These are phyloP conservation scores for Poecile atricapillus DNA, from an alignment of 2,113 vertebrate species.

Conservation along the genomic window DNA sequence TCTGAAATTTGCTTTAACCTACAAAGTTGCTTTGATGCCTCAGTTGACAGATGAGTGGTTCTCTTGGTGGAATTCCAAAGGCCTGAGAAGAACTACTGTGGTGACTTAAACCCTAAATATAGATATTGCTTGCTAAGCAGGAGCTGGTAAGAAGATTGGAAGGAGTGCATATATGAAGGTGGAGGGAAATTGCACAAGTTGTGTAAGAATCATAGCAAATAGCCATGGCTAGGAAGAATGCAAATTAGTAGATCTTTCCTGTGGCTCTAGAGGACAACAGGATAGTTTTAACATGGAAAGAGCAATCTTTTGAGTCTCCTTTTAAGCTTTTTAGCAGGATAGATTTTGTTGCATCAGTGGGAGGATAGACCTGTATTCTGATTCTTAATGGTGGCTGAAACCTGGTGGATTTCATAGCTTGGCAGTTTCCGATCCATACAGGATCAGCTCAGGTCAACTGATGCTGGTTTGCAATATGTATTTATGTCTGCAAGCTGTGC, in stretches of 20 bases:
- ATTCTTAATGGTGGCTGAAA: not conserved
- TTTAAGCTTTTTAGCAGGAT: not conserved
- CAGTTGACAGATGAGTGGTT: not conserved
- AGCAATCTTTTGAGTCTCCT: not conserved
- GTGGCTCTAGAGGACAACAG: not conserved
- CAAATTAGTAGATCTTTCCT: not conserved
- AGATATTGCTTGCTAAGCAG: not conserved
- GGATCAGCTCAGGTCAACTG: not conserved
- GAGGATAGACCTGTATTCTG: not conserved
- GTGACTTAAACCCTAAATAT: not conserved
- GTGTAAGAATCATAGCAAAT: not conserved
- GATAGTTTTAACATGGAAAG: not conserved
- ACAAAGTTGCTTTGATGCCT: not conserved
- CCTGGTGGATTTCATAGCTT: not conserved
- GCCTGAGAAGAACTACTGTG: not conserved
- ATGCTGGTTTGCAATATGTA: not conserved
- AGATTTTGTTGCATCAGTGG: not conserved
- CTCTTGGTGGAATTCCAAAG: not conserved
- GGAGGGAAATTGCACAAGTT: rapidly evolving
- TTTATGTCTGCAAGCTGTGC: not conserved
- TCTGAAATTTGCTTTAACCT: constrained; percentile 11
- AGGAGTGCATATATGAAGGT: not conserved
- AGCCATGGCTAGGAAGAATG: not conserved
- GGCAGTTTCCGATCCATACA: not conserved
- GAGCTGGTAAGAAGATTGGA: not conserved